phyloP scores from a whole-genome alignment of 2,797 vertebrate genomes.

The Fistularia commersonii region DNA sequence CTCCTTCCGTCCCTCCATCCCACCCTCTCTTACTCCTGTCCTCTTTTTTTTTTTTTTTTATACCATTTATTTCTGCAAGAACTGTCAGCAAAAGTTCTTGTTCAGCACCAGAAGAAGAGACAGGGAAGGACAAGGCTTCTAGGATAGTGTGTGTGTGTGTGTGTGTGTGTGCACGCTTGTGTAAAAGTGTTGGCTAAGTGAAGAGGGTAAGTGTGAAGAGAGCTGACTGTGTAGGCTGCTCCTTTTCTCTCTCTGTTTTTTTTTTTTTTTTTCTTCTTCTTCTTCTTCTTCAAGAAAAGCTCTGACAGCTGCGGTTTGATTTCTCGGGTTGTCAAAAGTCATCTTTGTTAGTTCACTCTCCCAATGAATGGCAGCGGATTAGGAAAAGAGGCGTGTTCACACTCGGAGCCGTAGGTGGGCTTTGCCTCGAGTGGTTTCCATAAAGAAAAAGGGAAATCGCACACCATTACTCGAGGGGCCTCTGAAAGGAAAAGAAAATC shows the following conservation, averaged over 20 bases:
- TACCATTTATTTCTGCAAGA: constrained; percentile 33
- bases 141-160: constrained; percentile 18
- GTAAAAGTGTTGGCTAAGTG: constrained; percentile 44
- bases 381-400: constrained; percentile 64
- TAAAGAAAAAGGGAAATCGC: constrained; percentile 56
- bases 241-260: constrained; percentile 36
- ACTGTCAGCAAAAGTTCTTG: constrained; percentile 70
- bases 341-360: constrained; percentile 69
- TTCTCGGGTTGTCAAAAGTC: constrained; percentile 74
- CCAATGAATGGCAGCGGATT: constrained; percentile 67
- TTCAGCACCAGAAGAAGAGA: constrained; percentile 48
- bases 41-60: constrained; percentile 24
- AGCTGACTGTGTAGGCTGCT: constrained; percentile 69
- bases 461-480: constrained; percentile 66
- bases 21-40: constrained; percentile 34
- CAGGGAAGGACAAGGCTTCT: constrained; percentile 37
- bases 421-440: constrained; percentile 64
- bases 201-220: constrained; percentile 55
- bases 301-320: constrained; percentile 70
- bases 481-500: constrained; percentile 60
- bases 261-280: constrained; percentile 40
- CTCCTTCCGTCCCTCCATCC: constrained; percentile 16
- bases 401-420: constrained; percentile 72
- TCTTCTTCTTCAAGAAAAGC: constrained; percentile 55
- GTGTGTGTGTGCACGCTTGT: neutral